These are phyloP conservation scores for Hippoglossus stenolepis DNA, from an alignment of 2,113 vertebrate genomes.

Conservation along the genomic window DNA sequence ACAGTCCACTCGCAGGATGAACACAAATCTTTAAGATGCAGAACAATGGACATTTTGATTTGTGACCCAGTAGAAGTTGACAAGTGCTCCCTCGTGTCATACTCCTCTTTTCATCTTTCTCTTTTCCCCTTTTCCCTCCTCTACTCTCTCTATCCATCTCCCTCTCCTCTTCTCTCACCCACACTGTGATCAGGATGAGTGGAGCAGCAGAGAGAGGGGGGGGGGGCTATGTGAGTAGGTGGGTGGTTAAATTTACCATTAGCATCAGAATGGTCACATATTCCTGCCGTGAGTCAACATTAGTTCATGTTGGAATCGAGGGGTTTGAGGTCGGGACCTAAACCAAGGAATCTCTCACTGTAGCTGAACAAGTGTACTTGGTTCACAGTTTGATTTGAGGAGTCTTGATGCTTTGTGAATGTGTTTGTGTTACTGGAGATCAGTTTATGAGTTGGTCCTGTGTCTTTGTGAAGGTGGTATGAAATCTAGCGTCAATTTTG, in stretches of 20 bases:
- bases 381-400: conserved; percentile 23
- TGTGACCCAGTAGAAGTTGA: neutral
- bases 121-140: neutral
- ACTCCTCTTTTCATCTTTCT: neutral
- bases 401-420: neutral
- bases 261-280: conserved; percentile 82
- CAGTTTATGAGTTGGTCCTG: neutral
- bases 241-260: conserved; percentile 80
- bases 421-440: neutral
- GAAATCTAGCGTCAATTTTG: too few species aligned
- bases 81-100: conserved; percentile 16
- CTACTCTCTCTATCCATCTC: neutral
- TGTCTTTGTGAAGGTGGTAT: neutral
- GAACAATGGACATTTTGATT: conserved; percentile 4
- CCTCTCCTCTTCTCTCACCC: neutral
- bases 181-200: conserved; percentile 49
- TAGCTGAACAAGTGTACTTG: neutral
- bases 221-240: conserved; percentile 76
- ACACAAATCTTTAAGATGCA: conserved; percentile 5
- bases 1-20: neutral
- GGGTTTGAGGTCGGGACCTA: conserved; percentile 11
- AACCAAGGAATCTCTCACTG: conserved; percentile 44
- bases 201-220: conserved; percentile 66
- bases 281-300: conserved; percentile 82
- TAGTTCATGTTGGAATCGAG: conserved; percentile 75